These are phyloP conservation scores for Cervus canadensis DNA, from an alignment of 2,113 vertebrate genomes.

Conservation along the genomic window DNA sequence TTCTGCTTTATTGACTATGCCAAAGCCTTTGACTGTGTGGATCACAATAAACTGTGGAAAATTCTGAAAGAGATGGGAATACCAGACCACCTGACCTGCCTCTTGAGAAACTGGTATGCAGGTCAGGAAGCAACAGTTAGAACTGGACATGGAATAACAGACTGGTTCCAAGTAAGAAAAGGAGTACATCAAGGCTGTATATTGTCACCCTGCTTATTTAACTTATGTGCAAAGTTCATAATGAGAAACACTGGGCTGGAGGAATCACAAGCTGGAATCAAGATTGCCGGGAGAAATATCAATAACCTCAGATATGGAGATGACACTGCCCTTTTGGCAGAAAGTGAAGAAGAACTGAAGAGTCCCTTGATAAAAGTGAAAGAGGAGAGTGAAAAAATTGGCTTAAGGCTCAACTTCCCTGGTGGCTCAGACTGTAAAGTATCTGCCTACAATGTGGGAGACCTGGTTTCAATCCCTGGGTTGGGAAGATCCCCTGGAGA, in stretches of 20 bases:
- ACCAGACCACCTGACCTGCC: not conserved
- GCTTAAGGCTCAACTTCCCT: not conserved
- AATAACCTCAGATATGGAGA: not conserved
- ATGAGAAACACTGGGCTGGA: not conserved
- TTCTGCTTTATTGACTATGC: not conserved
- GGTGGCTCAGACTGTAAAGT: not conserved
- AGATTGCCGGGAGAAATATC: not conserved
- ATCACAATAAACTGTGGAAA: not conserved
- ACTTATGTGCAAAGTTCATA: not conserved
- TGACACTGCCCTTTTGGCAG: not conserved
- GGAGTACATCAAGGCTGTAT: not conserved
- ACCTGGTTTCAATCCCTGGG: not conserved
- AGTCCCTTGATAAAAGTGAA: not conserved
- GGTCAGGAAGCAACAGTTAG: not conserved
- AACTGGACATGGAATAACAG: not conserved
- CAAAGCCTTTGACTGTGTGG: not conserved
- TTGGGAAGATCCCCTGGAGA: not conserved
- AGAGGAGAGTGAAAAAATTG: not conserved
- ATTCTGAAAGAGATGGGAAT: not conserved
- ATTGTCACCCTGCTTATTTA: not conserved
- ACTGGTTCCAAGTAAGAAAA: not conserved
- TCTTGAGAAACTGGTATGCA: not conserved
- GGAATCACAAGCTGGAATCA: not conserved
- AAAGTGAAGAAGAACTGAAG: not conserved
- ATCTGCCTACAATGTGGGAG: not conserved